Percentiles rank a stretch among this genome's conserved stretches.
Evolutionary conservation across 2,797 vertebrate genomes (phyloP).

Genomic region (Merluccius polli): DNA sequence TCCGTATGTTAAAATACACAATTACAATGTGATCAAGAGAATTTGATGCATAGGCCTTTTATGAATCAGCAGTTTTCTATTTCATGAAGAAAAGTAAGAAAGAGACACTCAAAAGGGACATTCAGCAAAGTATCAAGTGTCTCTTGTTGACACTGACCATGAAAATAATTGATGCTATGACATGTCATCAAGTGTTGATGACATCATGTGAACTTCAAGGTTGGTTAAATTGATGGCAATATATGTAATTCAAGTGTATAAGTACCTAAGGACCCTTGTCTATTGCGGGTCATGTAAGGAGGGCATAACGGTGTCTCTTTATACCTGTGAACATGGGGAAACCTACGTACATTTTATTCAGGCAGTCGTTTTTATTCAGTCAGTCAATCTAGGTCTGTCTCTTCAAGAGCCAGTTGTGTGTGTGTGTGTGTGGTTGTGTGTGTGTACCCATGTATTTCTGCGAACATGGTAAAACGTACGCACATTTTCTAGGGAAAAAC

Average conservation of each 20-base stretch:
- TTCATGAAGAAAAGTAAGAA: background rate
- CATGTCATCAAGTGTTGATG: background rate
- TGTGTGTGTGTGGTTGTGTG: background rate
- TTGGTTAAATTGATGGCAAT: background rate
- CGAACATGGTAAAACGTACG: no score
- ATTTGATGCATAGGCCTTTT: no score
- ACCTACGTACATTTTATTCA: slow-evolving; percentile 5
- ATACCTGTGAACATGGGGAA: background rate
- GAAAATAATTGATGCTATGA: background rate
- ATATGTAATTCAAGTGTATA: background rate
- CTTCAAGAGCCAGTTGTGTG: background rate
- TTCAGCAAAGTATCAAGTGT: no score
- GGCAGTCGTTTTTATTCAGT: slow-evolving; percentile 16
- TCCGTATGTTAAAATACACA: no score
- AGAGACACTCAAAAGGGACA: background rate
- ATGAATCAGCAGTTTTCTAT: background rate
- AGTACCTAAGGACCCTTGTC: no score
- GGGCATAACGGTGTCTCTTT: background rate
- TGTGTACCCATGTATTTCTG: background rate
- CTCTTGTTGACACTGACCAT: no score
- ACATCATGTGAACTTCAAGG: no score
- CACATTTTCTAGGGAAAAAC: background rate
- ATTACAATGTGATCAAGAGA: no score
- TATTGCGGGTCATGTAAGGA: no score
- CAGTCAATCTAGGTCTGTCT: slow-evolving; percentile 53